A percentile compares a stretch with the other conserved stretches of the same genome.
Evolutionary conservation across 2,797 vertebrate genomes (phyloP).

Genomic region (Mareca penelope): DNA sequence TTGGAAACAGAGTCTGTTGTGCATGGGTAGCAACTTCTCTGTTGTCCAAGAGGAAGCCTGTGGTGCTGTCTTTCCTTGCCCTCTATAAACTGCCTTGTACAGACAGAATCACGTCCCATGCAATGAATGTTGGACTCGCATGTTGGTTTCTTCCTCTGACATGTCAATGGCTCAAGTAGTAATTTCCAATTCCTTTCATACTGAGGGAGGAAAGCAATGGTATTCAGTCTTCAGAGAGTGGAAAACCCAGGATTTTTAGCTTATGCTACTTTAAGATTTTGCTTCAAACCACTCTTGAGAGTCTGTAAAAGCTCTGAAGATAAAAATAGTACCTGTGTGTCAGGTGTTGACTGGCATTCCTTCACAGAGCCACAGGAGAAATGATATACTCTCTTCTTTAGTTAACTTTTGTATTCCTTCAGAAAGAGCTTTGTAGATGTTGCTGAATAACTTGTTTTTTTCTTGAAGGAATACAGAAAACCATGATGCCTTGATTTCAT

Average conservation of each 20-base stretch:
- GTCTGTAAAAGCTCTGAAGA: constrained; percentile 1
- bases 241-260: neutral
- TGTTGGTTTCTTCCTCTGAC: neutral
- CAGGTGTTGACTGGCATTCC: neutral
- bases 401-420: neutral
- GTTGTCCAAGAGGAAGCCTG: fast-evolving
- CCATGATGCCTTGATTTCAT: neutral
- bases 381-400: neutral
- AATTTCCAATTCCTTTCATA: constrained; percentile 30
- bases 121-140: neutral
- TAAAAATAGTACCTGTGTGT: constrained; percentile 16
- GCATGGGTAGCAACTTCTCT: neutral
- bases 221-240: neutral
- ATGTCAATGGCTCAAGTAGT: neutral
- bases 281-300: neutral
- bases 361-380: neutral
- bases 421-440: neutral
- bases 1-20: neutral
- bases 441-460: neutral
- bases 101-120: neutral
- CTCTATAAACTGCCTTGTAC: neutral
- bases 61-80: neutral
- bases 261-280: constrained; percentile 30
- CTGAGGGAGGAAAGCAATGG: neutral
- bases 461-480: neutral